Conservation (phyloP, 2,888 invertebrate genomes). For the Linyphia triangularis region DNA sequence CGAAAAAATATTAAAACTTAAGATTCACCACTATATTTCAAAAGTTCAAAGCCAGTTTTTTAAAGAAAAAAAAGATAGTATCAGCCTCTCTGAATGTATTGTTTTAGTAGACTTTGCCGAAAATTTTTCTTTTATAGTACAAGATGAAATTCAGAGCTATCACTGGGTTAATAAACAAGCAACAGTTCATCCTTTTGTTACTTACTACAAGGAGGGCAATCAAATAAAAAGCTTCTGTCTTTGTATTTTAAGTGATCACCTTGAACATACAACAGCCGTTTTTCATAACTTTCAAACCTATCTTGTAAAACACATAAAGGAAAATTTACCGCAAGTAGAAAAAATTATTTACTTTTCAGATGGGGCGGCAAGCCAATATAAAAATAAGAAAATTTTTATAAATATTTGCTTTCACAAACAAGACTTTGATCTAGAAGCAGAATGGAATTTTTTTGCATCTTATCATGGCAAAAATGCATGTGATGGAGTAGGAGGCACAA, state of each 20-base stretch:
- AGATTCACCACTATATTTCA: neutral
- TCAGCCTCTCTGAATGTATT: neutral
- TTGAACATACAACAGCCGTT: neutral
- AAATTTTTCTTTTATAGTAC: neutral
- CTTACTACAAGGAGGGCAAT: no score
- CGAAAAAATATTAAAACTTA: neutral
- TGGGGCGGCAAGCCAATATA: conserved; percentile 76
- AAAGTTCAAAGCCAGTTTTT: neutral
- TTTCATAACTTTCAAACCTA: neutral
- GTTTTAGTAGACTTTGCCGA: conserved; percentile 20
- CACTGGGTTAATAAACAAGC: neutral
- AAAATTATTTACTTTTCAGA: conserved; percentile 75
- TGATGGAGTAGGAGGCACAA: conserved; percentile 53
- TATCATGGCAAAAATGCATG: conserved; percentile 77
- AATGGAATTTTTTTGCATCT: conserved; percentile 77
- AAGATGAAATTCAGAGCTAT: conserved; percentile 4
- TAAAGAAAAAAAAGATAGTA: neutral
- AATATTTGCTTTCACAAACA: conserved; percentile 68
- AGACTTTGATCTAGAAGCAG: conserved; percentile 76
- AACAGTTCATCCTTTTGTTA: neutral
- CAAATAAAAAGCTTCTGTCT: neutral
- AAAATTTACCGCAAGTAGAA: neutral
- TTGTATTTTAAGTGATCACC: neutral
- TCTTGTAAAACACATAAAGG: no score
- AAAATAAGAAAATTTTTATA: conserved; percentile 77